These are phyloP conservation scores for Gallinago stenura DNA, from an alignment of 2,797 vertebrate species.

Conservation along the genomic window DNA sequence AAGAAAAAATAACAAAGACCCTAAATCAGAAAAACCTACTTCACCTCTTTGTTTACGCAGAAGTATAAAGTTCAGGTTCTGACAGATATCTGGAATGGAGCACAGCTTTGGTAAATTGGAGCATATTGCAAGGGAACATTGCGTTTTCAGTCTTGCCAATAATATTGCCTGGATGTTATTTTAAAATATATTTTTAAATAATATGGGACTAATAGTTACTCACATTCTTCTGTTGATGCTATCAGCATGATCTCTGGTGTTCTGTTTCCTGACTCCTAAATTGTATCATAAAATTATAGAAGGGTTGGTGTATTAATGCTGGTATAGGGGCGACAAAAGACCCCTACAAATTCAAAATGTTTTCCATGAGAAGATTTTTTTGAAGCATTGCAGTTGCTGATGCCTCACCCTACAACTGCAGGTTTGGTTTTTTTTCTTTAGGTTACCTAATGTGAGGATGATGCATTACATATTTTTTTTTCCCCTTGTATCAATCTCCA, in stretches of 20 bases:
- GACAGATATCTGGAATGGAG: not conserved
- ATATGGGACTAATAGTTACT: not conserved
- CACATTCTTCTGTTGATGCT: not conserved
- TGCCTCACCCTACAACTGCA: not conserved
- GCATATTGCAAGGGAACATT: not conserved
- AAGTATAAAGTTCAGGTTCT: not conserved
- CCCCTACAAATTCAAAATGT: not conserved
- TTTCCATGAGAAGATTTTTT: not conserved
- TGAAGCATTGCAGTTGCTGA: not conserved
- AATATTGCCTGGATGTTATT: not conserved
- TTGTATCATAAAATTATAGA: not conserved
- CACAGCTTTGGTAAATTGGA: not conserved
- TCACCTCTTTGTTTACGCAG: not conserved
- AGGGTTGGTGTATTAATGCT: not conserved
- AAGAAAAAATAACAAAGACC: not conserved
- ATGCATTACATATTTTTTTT: not conserved
- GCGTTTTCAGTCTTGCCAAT: not conserved
- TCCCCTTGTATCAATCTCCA: not conserved
- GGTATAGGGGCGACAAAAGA: not conserved
- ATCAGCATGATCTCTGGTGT: not conserved
- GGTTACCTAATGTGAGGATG: not conserved
- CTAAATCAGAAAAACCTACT: not conserved
- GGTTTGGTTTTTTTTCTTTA: not conserved
- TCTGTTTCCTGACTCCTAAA: not conserved
- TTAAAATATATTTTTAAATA: not conserved